Conservation (phyloP, 2,113 vertebrate genomes). For the Sturnira hondurensis region DNA sequence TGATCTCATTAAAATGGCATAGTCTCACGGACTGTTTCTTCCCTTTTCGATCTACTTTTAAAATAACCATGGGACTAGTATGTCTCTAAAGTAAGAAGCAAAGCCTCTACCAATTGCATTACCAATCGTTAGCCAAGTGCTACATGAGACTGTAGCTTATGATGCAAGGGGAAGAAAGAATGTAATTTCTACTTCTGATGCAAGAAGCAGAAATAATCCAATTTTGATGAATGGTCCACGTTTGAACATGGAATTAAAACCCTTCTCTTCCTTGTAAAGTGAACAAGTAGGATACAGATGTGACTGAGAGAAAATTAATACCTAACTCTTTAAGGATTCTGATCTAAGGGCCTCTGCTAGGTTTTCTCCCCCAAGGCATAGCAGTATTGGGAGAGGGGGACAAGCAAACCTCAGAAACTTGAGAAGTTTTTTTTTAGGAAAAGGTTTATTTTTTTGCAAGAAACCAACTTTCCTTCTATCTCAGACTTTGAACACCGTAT, state of each 20-base stretch:
- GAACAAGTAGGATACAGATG: constrained; percentile 68
- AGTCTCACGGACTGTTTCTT: constrained; percentile 14
- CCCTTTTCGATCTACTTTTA: constrained; percentile 27
- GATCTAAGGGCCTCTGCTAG: constrained; percentile 34
- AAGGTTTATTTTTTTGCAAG: constrained; percentile 53
- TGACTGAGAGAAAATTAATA: constrained; percentile 66
- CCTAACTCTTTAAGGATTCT: constrained; percentile 63
- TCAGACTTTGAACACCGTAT: constrained; percentile 75
- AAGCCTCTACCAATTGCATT: not conserved
- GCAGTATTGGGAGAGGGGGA: not conserved
- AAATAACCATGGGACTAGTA: not conserved
- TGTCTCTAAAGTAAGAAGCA: not conserved
- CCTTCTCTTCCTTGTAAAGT: constrained; percentile 66
- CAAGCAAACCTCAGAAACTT: not conserved
- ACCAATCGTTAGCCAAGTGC: constrained; percentile 6
- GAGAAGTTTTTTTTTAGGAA: not conserved
- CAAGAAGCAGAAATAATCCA: constrained; percentile 77
- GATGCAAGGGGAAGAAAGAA: constrained; percentile 57
- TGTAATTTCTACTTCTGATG: constrained; percentile 62
- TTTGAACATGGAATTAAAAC: constrained; percentile 73
- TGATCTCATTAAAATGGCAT: not conserved
- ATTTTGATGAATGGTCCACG: constrained; percentile 69
- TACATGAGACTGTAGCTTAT: constrained; percentile 27
- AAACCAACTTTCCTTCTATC: constrained; percentile 35
- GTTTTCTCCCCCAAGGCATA: not conserved